Conservation (phyloP, 92 coral and sea anemone species). For the Micromussa lordhowensis region DNA sequence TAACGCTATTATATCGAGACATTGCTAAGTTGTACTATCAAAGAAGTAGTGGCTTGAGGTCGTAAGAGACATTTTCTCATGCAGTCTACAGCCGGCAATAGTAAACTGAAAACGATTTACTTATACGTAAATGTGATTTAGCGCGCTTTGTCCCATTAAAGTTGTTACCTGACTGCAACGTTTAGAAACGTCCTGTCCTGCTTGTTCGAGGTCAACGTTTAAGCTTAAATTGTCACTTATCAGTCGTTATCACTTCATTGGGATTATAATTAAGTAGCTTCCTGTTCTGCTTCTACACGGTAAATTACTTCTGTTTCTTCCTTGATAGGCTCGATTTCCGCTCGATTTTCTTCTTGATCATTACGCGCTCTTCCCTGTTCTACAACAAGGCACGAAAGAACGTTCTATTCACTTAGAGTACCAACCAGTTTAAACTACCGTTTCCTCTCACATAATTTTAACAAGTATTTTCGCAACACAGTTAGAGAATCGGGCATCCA, state of each 20-base stretch:
- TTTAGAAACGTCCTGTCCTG: neutral
- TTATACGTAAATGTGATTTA: neutral
- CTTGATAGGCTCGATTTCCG: neutral
- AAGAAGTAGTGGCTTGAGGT: too few species aligned
- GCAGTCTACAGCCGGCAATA: too few species aligned
- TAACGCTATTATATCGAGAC: too few species aligned
- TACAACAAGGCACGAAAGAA: neutral
- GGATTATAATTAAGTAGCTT: neutral
- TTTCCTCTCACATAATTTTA: too few species aligned
- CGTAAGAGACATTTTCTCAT: too few species aligned
- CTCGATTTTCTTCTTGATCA: neutral
- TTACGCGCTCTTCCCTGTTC: neutral
- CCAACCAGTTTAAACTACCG: too few species aligned
- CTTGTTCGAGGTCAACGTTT: slow-evolving; percentile 1
- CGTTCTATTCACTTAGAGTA: neutral
- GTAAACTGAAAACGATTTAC: neutral
- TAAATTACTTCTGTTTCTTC: neutral
- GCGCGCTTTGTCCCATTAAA: neutral
- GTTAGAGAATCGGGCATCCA: too few species aligned
- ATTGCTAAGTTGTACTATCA: too few species aligned
- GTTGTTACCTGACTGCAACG: neutral
- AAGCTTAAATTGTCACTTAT: neutral
- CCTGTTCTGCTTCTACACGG: neutral
- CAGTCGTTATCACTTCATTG: neutral
- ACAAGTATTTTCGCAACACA: too few species aligned